A percentile compares a stretch with the other conserved stretches of the same genome.
Conservation (phyloP, 2,888 invertebrate genomes). For the Brachycybe producta region DNA sequence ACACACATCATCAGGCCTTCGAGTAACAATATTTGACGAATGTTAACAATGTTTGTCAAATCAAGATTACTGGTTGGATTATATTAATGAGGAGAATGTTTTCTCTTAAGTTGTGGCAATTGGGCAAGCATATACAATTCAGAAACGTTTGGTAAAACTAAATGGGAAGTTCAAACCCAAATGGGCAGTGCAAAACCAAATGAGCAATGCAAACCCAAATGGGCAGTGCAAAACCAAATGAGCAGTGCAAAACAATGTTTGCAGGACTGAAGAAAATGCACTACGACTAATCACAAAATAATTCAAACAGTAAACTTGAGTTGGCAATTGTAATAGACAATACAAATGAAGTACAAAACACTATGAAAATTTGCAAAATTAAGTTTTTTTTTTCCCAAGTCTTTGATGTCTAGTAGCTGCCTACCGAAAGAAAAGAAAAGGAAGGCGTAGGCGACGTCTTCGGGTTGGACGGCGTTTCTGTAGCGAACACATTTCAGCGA, state of each 20-base stretch:
- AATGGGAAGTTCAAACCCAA: too few species aligned
- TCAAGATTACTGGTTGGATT: neutral
- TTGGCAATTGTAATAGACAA: too few species aligned
- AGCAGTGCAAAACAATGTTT: too few species aligned
- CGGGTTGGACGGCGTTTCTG: conserved; percentile 48
- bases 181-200: too few species aligned
- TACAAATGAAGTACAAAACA: too few species aligned
- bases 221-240: too few species aligned
- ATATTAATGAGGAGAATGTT: neutral
- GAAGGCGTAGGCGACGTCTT: conserved; percentile 59
- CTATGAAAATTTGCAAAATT: neutral
- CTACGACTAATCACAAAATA: too few species aligned
- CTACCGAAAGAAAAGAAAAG: conserved; percentile 63
- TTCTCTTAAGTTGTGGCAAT: neutral
- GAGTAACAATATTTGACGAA: conserved; percentile 19
- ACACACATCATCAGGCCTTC: conserved; percentile 56
- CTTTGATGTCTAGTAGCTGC: conserved; percentile 25
- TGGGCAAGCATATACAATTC: neutral
- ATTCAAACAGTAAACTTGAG: too few species aligned
- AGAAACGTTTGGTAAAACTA: too few species aligned
- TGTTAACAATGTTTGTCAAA: neutral
- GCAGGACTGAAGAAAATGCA: too few species aligned
- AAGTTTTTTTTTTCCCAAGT: neutral
- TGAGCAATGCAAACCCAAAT: too few species aligned
- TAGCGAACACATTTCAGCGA: conserved; percentile 50